Evolutionary conservation across 2,113 vertebrate genomes (phyloP), one percentile per base, ranked within the genome.

Genomic region (Peromyscus leucopus): DNA sequence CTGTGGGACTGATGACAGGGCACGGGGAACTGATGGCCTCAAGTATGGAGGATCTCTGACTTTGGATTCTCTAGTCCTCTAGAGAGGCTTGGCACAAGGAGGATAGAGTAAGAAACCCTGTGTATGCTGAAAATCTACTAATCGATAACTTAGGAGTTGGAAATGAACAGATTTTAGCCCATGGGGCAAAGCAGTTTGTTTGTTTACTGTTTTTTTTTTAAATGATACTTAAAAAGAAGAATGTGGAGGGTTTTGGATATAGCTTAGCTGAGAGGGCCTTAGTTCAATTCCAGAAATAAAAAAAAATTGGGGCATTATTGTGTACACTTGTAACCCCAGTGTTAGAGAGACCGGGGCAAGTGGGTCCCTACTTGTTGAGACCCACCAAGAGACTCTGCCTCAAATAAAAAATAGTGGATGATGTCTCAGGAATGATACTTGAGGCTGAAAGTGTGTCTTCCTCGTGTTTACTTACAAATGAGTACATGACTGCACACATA

Each of bases 1-100:
- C 7, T 2, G 0, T 36, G 46, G 83, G 55, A 10, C 19, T 21
- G 1, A 46, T 22, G 19, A 1, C 3, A 22, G 5, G 39, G 2
- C 1, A 33, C 17, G 0, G 21, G 39, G 69, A 28, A 3, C 24
- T 59, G 39, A 76, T 2, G 12, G 31, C 59, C 24, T 6, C 24
- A n/a, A 12, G 5, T 33, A 2, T 22, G 5, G 1, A 42, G n/a
- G 12, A 71, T 10, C 61, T 82, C 42, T 72, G 51, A 55, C 5
- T 22, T 26, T 72, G 31, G 46, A 15, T 65, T 63, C 57, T 71
- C 7, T 0, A 36, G 69, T 67, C 71, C 93, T 85, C 71, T 82
- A 15, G n/a, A n/a, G 26, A 76, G n/a, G 48, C 13, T 19, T 87
- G 80, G 65, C 71, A 69, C 26, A 55, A 31, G 33, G 7, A 72